A percentile compares a stretch with the other conserved stretches of the same genome.
phyloP scores from a whole-genome alignment of 2,797 vertebrate genomes.

The Gastrophryne carolinensis region DNA sequence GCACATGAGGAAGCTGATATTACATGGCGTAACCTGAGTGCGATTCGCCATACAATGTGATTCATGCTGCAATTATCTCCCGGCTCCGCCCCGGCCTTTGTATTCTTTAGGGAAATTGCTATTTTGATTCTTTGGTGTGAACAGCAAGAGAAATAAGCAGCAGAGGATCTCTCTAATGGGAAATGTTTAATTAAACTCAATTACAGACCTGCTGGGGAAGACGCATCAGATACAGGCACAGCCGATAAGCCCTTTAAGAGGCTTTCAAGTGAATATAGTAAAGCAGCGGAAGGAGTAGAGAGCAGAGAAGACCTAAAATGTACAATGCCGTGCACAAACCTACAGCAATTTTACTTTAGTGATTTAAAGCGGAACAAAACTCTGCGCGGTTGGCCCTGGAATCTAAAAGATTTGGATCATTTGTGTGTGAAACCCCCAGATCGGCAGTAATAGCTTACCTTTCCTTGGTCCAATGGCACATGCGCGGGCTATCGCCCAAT shows the following conservation, averaged over 20 bases:
- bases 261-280: background rate
- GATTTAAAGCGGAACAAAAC: too few species aligned
- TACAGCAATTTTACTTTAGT: too few species aligned
- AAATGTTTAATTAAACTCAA: constrained; percentile 47
- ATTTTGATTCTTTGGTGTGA: constrained; percentile 41
- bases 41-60: constrained; percentile 18
- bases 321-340: too few species aligned
- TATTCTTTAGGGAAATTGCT: constrained; percentile 34
- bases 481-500: too few species aligned
- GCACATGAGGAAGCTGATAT: background rate
- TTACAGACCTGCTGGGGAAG: constrained; percentile 34
- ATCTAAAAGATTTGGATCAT: too few species aligned
- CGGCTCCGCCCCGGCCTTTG: constrained; percentile 26
- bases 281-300: background rate
- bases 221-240: background rate
- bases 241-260: background rate
- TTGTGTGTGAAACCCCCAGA: too few species aligned
- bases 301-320: too few species aligned
- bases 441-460: too few species aligned
- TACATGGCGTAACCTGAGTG: constrained; percentile 24
- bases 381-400: too few species aligned
- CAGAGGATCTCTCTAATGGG: constrained; percentile 12
- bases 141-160: constrained; percentile 32
- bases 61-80: constrained; percentile 32
- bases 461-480: too few species aligned